Evolutionary conservation across 2,797 vertebrate species (phyloP), one percentile per base, ranked within the genome.

Genomic region (Rhinoraja longicauda): DNA sequence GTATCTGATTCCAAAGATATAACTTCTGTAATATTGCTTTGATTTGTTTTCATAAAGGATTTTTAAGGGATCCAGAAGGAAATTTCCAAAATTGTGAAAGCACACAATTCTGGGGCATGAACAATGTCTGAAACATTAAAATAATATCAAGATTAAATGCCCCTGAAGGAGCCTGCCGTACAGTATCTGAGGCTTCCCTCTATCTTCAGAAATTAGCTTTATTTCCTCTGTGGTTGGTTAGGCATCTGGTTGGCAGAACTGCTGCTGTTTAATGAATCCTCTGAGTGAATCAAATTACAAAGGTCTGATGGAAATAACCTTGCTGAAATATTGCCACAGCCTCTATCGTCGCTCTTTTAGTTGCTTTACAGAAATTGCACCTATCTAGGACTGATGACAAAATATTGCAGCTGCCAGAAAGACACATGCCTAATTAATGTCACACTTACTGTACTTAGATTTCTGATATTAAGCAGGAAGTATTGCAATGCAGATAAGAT

Each of bases 191-290:
- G 67, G 2, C 62, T 91, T 91, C 12, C 70, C 70, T n/a, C 15
- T 39, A 73, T 75, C 26, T 21, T 12, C 70, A 95, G 94, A 93
- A 95, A 94, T 95, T 95, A 95, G 96, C 96, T 95, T 96, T 96
- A 96, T 96, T 96, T 96, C 95, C 94, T 94, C 95, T 95, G 93
- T 95, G 94, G 95, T 95, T 95, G 95, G 93, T 94, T 94, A 94
- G 94, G 93, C 95, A 93, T 94, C 93, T 94, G 94, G 93, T 93
- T 94, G 93, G 94, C 94, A 93, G 93, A 92, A 93, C 92, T 93
- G 94, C 93, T 93, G 95, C 95, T 95, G 96, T 93, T 95, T 96
- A 95, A 94, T 96, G 95, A 95, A 95, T 96, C 96, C 96, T 94
- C 94, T 95, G 94, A 96, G 95, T 95, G 93, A 95, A 96, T 96